Evolutionary conservation across 2,888 invertebrate species (phyloP).

Genomic region (Andrena dorsata): DNA sequence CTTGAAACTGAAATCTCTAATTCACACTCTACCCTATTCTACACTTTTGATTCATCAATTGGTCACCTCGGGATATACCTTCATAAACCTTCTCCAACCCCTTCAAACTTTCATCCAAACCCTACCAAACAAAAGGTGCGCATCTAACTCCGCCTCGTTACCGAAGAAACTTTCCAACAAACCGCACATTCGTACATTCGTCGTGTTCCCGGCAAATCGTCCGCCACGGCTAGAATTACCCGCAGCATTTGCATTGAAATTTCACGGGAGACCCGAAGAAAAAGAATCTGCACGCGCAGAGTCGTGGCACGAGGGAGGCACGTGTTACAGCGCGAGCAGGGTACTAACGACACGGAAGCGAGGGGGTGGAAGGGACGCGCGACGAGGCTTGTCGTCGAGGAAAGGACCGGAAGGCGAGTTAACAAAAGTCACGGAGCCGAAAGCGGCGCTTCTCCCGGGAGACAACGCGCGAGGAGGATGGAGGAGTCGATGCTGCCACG

Average conservation of each 20-base stretch:
- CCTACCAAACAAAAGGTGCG: too few species aligned
- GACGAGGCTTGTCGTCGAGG: neutral
- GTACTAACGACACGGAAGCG: neutral
- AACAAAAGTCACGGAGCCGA: constrained; percentile 37
- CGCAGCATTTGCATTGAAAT: constrained; percentile 1
- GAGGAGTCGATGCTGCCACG: neutral
- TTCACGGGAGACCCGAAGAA: neutral
- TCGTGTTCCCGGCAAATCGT: constrained; percentile 3
- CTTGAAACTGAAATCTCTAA: too few species aligned
- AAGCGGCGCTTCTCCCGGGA: neutral
- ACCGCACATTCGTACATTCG: neutral
- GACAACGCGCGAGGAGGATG: constrained; percentile 13
- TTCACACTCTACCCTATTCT: too few species aligned
- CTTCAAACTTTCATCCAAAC: too few species aligned
- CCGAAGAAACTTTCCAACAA: neutral
- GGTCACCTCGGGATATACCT: too few species aligned
- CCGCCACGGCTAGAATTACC: neutral
- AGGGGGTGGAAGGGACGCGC: neutral
- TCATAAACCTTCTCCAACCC: too few species aligned
- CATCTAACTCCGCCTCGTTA: constrained; percentile 6
- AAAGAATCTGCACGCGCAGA: neutral
- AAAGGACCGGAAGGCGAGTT: neutral
- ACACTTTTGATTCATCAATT: too few species aligned
- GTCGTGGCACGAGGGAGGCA: neutral
- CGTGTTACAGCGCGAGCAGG: neutral